These are phyloP conservation scores for Patiria pectinifera DNA, from an alignment of 53 echinoderm and acorn worm genomes.

Conservation along the genomic window DNA sequence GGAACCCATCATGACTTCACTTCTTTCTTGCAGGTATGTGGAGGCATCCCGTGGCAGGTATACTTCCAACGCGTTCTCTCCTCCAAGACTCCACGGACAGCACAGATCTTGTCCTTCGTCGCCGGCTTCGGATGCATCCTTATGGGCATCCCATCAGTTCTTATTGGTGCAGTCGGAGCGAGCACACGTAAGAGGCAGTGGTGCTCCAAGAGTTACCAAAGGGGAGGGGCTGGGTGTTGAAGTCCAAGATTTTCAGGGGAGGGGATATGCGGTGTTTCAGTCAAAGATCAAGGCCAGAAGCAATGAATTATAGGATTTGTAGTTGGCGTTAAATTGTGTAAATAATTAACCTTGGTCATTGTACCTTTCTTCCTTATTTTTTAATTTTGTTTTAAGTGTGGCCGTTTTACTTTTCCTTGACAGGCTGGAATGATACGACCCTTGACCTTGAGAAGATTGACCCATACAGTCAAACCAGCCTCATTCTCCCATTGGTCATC, in stretches of 20 bases:
- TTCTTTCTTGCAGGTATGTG: conserved; percentile 76
- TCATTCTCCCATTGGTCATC: conserved; percentile 91
- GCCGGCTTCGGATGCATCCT: conserved; percentile 90
- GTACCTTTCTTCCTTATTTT: too few species aligned
- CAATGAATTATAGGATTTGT: too few species aligned
- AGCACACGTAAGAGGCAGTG: conserved; percentile 75
- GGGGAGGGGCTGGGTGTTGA: background rate
- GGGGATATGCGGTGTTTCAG: too few species aligned
- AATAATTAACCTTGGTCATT: too few species aligned
- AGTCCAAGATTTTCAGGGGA: too few species aligned
- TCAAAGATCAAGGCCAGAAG: too few species aligned
- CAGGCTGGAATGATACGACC: conserved; percentile 80
- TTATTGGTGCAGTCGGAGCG: conserved; percentile 91
- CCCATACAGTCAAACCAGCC: conserved; percentile 70
- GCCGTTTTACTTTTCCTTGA: background rate
- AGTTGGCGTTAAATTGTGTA: too few species aligned
- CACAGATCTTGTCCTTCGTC: conserved; percentile 87
- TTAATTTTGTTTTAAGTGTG: too few species aligned
- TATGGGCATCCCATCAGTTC: conserved; percentile 95
- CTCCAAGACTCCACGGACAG: conserved; percentile 83
- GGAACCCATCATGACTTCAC: background rate
- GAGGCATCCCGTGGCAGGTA: conserved; percentile 99
- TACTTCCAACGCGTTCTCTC: conserved; percentile 98
- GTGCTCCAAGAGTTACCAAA: background rate
- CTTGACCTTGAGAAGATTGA: conserved; percentile 55